These are phyloP conservation scores for Mylabris phalerata DNA, from an alignment of 1,140 invertebrate species.

Conservation along the genomic window DNA sequence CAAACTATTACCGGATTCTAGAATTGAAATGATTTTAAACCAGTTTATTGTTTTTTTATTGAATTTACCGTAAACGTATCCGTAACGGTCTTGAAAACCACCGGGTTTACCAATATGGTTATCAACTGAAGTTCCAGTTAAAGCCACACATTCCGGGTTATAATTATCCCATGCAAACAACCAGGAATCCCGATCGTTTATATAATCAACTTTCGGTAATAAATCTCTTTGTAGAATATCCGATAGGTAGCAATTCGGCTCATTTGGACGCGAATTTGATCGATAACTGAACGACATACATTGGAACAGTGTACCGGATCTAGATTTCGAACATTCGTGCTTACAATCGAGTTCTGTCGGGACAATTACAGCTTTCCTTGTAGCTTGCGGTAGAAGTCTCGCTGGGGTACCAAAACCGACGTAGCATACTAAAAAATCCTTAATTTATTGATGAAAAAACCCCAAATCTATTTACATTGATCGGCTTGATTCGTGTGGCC, in stretches of 20 bases:
- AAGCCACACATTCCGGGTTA: conserved; percentile 34
- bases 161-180: conserved; percentile 58
- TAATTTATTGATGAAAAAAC: neutral
- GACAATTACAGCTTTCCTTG: conserved; percentile 53
- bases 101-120: conserved; percentile 1
- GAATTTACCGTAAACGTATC: neutral
- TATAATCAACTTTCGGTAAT: conserved; percentile 57
- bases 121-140: conserved; percentile 19
- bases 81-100: neutral
- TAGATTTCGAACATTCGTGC: conserved; percentile 53
- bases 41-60: neutral
- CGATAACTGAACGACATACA: conserved; percentile 67
- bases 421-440: conserved; percentile 57
- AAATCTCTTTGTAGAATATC: conserved; percentile 63
- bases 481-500: conserved; percentile 24
- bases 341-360: conserved; percentile 62
- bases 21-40: neutral
- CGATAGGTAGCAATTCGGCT: conserved; percentile 58
- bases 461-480: conserved; percentile 25
- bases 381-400: conserved; percentile 55
- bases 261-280: conserved; percentile 38
- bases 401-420: conserved; percentile 63
- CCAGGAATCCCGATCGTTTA: conserved; percentile 51
- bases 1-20: conserved; percentile 20
- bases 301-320: conserved; percentile 52